Conservation (phyloP, 2,888 invertebrate species). For the Cybosia mesomella region DNA sequence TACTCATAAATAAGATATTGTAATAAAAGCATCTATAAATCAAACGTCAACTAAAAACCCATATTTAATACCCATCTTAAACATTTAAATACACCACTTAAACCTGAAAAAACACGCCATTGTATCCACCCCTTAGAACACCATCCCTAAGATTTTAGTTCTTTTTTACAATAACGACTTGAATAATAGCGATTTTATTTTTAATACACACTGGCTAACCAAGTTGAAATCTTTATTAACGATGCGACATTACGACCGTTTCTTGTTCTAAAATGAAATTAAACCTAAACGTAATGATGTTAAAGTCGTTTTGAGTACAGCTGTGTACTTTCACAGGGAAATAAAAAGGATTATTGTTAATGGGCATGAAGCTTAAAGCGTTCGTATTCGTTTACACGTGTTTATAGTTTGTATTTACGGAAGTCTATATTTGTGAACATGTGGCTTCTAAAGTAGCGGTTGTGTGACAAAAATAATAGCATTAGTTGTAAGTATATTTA, state of each 20-base stretch:
- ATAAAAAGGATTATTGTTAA: slow-evolving; percentile 80
- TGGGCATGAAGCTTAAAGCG: slow-evolving; percentile 66
- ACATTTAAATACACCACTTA: slow-evolving; percentile 24
- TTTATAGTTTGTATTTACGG: slow-evolving; percentile 66
- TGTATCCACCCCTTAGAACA: slow-evolving; percentile 31
- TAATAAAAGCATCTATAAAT: slow-evolving; percentile 21
- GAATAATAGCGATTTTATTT: slow-evolving; percentile 71
- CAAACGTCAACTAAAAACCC: slow-evolving; percentile 20
- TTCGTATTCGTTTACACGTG: slow-evolving; percentile 70
- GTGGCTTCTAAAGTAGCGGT: slow-evolving; percentile 42
- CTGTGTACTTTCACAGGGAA: slow-evolving; percentile 53
- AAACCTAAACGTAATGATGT: slow-evolving; percentile 53
- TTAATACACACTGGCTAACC: slow-evolving; percentile 66
- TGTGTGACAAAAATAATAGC: slow-evolving; percentile 8
- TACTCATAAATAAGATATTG: background rate
- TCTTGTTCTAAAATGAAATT: slow-evolving; percentile 43
- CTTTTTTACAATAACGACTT: slow-evolving; percentile 59
- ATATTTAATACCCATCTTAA: slow-evolving; percentile 26
- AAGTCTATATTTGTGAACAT: slow-evolving; percentile 59
- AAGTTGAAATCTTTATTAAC: slow-evolving; percentile 73
- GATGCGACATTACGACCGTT: slow-evolving; percentile 52
- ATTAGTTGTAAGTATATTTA: background rate
- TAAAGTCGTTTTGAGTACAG: slow-evolving; percentile 46
- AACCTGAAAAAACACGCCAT: slow-evolving; percentile 18
- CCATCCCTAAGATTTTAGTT: slow-evolving; percentile 47